phyloP scores from a whole-genome alignment of 2,797 vertebrate genomes.

The Cyclopterus lumpus region DNA sequence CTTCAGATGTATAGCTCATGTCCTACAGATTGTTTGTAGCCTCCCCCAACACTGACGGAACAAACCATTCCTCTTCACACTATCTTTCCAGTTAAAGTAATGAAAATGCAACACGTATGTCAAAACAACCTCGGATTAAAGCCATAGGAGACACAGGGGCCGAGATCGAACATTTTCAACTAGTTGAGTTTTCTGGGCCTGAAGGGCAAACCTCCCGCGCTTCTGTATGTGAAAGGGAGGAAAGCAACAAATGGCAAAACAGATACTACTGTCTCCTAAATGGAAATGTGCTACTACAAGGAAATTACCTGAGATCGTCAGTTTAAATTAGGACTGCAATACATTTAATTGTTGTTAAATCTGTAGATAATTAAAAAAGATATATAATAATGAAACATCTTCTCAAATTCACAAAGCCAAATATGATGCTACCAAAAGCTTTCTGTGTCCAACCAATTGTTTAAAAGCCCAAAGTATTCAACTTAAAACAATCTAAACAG shows the following conservation, averaged over 20 bases:
- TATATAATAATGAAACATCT: background rate
- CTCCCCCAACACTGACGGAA: constrained; percentile 32
- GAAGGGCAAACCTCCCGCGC: constrained; percentile 22
- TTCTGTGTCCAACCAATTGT: background rate
- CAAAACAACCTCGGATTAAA: constrained; percentile 44
- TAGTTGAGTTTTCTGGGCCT: constrained; percentile 46
- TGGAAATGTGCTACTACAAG: constrained; percentile 11
- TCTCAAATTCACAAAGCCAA: background rate
- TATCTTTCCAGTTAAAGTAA: constrained; percentile 59
- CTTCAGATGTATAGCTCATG: constrained; percentile 34
- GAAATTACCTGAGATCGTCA: background rate
- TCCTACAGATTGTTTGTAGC: constrained; percentile 45
- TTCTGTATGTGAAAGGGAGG: constrained; percentile 13
- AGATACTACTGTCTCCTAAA: constrained; percentile 12
- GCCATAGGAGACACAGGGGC: constrained; percentile 23
- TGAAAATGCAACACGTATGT: constrained; percentile 56
- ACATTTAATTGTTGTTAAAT: background rate
- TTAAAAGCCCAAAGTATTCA: background rate
- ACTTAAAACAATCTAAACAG: background rate
- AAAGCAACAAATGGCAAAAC: background rate
- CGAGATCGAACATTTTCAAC: constrained; percentile 57
- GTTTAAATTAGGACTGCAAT: background rate
- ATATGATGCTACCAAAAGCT: background rate
- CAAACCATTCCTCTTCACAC: constrained; percentile 43
- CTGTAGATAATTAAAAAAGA: background rate